These are phyloP conservation scores for Protodeltote pygarga DNA, from an alignment of 2,888 invertebrate genomes.

Conservation along the genomic window DNA sequence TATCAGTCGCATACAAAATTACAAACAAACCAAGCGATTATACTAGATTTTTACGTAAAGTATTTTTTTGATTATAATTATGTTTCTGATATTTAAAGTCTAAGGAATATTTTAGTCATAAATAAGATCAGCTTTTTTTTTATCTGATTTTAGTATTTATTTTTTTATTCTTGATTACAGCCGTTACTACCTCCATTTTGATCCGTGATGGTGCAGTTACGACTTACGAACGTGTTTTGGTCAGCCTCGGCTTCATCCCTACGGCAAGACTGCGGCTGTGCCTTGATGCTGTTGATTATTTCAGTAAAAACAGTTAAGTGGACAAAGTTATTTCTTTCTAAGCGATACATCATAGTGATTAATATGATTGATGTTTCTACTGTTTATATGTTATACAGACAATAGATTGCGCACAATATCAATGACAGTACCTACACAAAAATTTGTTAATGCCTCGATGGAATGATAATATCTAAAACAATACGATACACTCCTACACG, in stretches of 20 bases:
- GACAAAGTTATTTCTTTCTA: constrained; percentile 22
- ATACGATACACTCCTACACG: constrained; percentile 29
- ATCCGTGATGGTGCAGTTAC: constrained; percentile 87
- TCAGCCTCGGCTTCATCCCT: constrained; percentile 87
- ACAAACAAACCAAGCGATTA: too few species aligned
- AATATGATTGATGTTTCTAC: constrained; percentile 25
- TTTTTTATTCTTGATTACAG: constrained; percentile 60
- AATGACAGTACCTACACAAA: constrained; percentile 17
- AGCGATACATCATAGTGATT: constrained; percentile 5
- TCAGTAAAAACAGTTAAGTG: constrained; percentile 89
- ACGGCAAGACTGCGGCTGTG: constrained; percentile 88
- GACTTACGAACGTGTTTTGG: constrained; percentile 88
- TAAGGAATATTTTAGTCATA: too few species aligned
- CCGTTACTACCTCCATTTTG: constrained; percentile 79
- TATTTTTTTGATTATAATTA: too few species aligned
- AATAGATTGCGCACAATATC: constrained; percentile 21
- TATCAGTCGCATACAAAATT: too few species aligned
- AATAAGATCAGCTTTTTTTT: too few species aligned
- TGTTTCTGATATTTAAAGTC: too few species aligned
- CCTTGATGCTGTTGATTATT: constrained; percentile 89
- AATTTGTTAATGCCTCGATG: constrained; percentile 46
- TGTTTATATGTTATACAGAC: constrained; percentile 13
- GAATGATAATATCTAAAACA: constrained; percentile 34
- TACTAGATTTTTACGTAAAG: too few species aligned
- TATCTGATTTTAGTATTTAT: constrained; percentile 1